Conservation (phyloP, 2,113 vertebrate genomes). For the Catharus minimus region DNA sequence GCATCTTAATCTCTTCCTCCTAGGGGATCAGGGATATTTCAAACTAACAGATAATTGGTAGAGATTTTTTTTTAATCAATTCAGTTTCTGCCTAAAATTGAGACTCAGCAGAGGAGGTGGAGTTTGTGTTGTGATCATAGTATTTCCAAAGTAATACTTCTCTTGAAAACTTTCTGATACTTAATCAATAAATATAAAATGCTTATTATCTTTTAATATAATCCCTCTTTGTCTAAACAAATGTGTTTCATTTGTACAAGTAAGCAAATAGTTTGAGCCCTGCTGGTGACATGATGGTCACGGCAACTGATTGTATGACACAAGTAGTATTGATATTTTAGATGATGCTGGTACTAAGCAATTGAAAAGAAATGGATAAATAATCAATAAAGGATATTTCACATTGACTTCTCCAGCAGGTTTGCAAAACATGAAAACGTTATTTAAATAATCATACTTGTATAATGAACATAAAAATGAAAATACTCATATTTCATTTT, state of each 20-base stretch:
- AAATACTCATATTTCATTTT: background rate
- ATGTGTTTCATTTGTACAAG: background rate
- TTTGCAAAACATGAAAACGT: background rate
- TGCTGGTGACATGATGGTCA: background rate
- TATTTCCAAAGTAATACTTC: background rate
- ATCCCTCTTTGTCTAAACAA: background rate
- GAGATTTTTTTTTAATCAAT: background rate
- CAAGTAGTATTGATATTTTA: background rate
- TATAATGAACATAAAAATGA: background rate
- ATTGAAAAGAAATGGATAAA: background rate
- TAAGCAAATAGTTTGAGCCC: background rate
- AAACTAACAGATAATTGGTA: background rate
- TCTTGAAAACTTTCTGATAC: background rate
- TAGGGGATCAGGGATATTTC: background rate
- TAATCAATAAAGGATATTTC: background rate
- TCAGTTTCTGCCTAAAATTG: background rate
- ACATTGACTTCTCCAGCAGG: background rate
- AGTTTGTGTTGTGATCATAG: background rate
- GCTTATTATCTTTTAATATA: background rate
- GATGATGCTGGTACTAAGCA: background rate
- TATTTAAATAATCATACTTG: background rate
- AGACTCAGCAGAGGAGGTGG: background rate
- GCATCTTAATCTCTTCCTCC: background rate
- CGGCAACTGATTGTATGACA: background rate
- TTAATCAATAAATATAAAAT: background rate